Conservation (phyloP, 2,888 invertebrate species). For the Clivina fossor region DNA sequence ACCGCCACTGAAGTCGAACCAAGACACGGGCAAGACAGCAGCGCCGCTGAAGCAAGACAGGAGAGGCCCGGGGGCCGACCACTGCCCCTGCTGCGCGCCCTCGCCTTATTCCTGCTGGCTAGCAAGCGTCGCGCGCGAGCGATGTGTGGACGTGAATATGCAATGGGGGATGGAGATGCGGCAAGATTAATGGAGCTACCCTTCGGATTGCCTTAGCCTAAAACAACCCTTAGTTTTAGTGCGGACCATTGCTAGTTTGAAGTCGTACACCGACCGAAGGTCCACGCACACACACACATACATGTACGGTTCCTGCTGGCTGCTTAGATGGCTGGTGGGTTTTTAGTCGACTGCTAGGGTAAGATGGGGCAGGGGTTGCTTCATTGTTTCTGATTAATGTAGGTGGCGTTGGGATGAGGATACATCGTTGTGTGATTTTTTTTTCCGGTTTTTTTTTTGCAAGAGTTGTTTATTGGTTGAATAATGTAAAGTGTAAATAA, state of each 20-base stretch:
- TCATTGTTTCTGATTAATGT: constrained; percentile 18
- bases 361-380: too few relatives aligned
- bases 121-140: constrained; percentile 37
- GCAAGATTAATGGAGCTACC: constrained; percentile 54
- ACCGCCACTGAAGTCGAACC: too few relatives aligned
- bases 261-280: constrained; percentile 4
- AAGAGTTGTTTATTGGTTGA: too few relatives aligned
- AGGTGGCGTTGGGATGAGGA: too few relatives aligned
- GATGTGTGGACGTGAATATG: constrained; percentile 56
- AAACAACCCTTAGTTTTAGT: constrained; percentile 52
- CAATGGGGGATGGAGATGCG: constrained; percentile 54
- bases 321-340: too few relatives aligned
- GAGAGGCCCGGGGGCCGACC: constrained; percentile 33
- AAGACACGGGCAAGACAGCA: constrained; percentile 46
- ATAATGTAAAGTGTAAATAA: too few relatives aligned
- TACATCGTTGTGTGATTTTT: too few relatives aligned
- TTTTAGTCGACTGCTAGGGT: too few relatives aligned
- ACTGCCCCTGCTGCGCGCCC: too few relatives aligned
- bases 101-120: too few relatives aligned
- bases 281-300: constrained; percentile 7
- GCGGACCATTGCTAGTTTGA: constrained; percentile 39
- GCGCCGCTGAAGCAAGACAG: constrained; percentile 31
- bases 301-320: background rate
- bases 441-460: too few relatives aligned
- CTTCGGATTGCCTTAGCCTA: constrained; percentile 51